A percentile compares a stretch with the other conserved stretches of the same genome.
Evolutionary conservation across 2,797 vertebrate species (phyloP).

Genomic region (Valencia hispanica): DNA sequence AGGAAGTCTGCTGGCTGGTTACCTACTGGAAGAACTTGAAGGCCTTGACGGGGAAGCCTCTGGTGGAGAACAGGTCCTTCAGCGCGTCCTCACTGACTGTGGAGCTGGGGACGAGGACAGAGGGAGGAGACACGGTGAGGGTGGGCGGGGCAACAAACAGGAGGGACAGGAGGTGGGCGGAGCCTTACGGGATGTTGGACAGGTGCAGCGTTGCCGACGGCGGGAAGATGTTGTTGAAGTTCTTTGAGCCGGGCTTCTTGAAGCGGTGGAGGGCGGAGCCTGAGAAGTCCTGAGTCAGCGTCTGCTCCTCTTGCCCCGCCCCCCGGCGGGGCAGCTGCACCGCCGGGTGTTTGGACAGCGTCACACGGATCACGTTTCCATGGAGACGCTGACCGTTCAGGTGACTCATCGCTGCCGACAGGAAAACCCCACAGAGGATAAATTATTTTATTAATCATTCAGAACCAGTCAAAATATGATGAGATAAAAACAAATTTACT

Average conservation of each 20-base stretch:
- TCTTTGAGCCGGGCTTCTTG: constrained; percentile 90
- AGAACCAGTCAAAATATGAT: background rate
- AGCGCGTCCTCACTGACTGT: constrained; percentile 85
- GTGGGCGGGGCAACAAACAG: background rate
- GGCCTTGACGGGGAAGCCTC: constrained; percentile 87
- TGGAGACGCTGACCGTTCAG: constrained; percentile 91
- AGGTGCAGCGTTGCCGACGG: constrained; percentile 92
- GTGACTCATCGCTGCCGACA: constrained; percentile 84
- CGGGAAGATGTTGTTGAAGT: constrained; percentile 91
- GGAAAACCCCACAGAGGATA: background rate
- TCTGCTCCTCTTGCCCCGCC: constrained; percentile 85
- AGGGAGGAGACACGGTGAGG: background rate
- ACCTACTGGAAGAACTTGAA: constrained; percentile 95
- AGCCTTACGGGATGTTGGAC: constrained; percentile 93
- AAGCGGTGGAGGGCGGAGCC: constrained; percentile 92
- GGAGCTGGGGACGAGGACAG: constrained; percentile 63
- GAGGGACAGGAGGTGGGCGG: background rate
- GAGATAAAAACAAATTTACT: background rate
- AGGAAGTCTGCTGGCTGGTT: background rate
- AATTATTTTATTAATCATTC: background rate
- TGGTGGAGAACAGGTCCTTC: constrained; percentile 86
- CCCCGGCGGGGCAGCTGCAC: constrained; percentile 85
- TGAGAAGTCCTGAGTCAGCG: constrained; percentile 89
- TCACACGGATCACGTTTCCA: constrained; percentile 86
- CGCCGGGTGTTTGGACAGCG: constrained; percentile 86